These are phyloP conservation scores for Elachura formosa DNA, from an alignment of 2,113 vertebrate genomes.

Conservation along the genomic window DNA sequence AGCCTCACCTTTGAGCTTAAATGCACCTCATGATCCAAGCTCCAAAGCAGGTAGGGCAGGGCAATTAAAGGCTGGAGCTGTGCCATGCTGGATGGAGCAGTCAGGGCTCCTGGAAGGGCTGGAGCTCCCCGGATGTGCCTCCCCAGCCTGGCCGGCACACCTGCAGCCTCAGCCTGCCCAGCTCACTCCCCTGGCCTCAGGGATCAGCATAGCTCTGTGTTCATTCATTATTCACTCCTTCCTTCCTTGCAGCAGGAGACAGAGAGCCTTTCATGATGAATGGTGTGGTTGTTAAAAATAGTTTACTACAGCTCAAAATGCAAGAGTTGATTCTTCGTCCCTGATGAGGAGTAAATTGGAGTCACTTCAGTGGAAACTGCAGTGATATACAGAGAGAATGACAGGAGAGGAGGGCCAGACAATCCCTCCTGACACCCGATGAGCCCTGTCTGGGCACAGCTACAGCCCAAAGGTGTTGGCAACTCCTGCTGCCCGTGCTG, in stretches of 20 bases:
- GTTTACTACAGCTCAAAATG: constrained; percentile 11
- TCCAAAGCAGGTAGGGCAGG: background rate
- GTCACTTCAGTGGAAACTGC: background rate
- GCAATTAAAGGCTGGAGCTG: background rate
- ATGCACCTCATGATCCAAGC: background rate
- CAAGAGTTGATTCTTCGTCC: background rate
- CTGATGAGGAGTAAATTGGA: background rate
- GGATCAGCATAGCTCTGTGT: background rate
- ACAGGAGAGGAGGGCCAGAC: background rate
- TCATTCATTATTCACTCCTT: constrained; percentile 43
- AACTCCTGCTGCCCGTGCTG: background rate
- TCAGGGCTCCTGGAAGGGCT: background rate
- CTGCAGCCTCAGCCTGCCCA: background rate
- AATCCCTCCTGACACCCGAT: background rate
- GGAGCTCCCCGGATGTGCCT: background rate
- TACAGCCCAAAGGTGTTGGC: background rate
- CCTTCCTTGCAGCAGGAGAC: constrained; percentile 10
- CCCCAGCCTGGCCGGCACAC: background rate
- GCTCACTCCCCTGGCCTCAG: background rate
- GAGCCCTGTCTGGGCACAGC: background rate
- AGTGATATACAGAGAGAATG: background rate
- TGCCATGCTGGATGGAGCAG: background rate
- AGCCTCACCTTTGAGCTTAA: background rate
- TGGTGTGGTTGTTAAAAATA: constrained; percentile 41
- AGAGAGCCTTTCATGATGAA: constrained; percentile 32